Evolutionary conservation across 2,888 invertebrate species (phyloP), one percentile per base, ranked within the genome.

Genomic region (Aleiodes alternator): DNA sequence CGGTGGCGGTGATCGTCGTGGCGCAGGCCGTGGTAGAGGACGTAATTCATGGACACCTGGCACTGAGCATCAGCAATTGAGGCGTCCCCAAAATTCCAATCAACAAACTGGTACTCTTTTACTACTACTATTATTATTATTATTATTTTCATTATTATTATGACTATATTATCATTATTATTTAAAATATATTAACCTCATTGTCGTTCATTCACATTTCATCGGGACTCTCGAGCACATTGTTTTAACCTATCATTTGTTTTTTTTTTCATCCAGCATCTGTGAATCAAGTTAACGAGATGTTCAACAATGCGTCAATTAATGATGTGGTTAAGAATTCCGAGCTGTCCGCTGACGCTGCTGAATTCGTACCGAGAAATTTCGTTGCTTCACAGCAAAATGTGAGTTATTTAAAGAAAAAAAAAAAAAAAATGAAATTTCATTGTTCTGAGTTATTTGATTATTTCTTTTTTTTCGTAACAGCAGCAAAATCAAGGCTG

Each of bases 321-420:
- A 74, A 76, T 53, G 85, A 84, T 6, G 81, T 84, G 34, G 83
- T 82, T 4, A 83, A 81, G 73, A 84, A 84, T 73, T 87, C 84
- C 9, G 80, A 76, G 4, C 80, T 87, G 7, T 87, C 87, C 0
- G 86, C 82, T 1, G 81, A 87, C 14, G 89, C 89, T 48, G 82
- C 84, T 43, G 87, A 84, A 73, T 89, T 89, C 76, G 80, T 88
- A 53, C 89, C 89, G 3, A 85, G 85, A 73, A 76, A 71, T 34
- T 78, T 75, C 9, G 51, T 69, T 29, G 31, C 61, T 64, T 14
- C 64, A 48, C 72, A 69, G 29, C 43, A 34, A 72, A 53, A 69
- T 55, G 51, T 73, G 3, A 59, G 69, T 56, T 31, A 34, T 3
- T 34, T 1, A 23, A 29, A 23, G 0, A 50, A 23, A 6, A 23